Percentiles rank a stretch among this genome's conserved stretches.
phyloP scores from a whole-genome alignment of 64 coral and sea anemone species.

The Montipora cactus region DNA sequence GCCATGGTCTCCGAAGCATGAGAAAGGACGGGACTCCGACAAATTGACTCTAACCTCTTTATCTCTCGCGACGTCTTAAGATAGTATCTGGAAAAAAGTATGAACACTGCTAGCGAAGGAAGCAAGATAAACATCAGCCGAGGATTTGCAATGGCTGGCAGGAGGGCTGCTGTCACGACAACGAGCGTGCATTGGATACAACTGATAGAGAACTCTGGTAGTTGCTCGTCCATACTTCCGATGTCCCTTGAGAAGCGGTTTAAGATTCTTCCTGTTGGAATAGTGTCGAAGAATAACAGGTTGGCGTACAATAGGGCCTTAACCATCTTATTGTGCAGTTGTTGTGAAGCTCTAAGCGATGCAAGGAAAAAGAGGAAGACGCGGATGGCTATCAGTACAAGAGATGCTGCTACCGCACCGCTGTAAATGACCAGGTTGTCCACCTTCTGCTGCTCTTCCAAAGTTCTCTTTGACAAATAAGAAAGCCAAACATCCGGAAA shows the following conservation, averaged over 20 bases:
- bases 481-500: not conserved
- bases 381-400: not conserved
- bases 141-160: constrained; percentile 32
- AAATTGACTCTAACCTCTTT: constrained; percentile 46
- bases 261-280: constrained; percentile 72
- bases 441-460: not conserved
- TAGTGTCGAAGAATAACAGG: constrained; percentile 72
- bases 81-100: constrained; percentile 34
- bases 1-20: constrained; percentile 69
- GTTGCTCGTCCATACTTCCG: constrained; percentile 40
- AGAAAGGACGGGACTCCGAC: constrained; percentile 67
- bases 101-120: not conserved
- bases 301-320: constrained; percentile 27
- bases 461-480: not conserved
- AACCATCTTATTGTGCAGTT: constrained; percentile 66
- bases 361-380: not conserved
- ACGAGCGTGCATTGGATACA: constrained; percentile 13
- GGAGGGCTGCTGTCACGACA: constrained; percentile 1
- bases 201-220: constrained; percentile 25
- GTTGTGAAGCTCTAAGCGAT: not conserved
- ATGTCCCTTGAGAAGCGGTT: constrained; percentile 78
- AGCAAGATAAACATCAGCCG: not conserved
- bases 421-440: not conserved
- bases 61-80: constrained; percentile 53
- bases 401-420: not conserved